Base-by-base conservation (phyloP, 2,113 vertebrate genomes). In the Actinemys pallida region DNA sequence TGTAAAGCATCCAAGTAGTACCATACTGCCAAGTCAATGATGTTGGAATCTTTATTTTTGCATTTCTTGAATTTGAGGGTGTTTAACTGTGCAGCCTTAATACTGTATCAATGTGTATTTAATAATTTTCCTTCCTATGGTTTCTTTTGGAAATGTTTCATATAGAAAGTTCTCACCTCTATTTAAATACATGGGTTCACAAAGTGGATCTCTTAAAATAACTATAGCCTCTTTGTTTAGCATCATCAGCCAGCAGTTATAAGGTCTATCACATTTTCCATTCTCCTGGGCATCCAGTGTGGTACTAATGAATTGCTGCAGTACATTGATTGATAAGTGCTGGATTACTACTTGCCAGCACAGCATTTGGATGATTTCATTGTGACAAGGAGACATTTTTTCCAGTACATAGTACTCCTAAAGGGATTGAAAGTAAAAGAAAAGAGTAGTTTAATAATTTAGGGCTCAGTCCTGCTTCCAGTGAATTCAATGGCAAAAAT, bases 181-280 rank as follows among this genome's bases (percentile, higher is more conserved):
- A 80, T 87, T 91, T 94, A 89, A 93, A 82, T 54, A 22, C 87
- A 69, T 1, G 12, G 16, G 25, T 69, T 47, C 53, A 80, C 82
- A 94, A 72, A 96, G 31, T 16, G 31, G 93, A n/a, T 84, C 35
- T 89, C 87, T 91, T 80, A 93, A 95, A 97, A 97, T 94, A 97
- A 91, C 84, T 11, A 9, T 87, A 89, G 39, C 50, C 54, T 88
- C 95, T 96, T 53, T 81, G 85, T 92, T 96, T 93, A 90, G 95
- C 93, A 90, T 95, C 69, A 86, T 94, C 95, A 95, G 86, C 90
- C 83, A 39, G 85, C 90, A 91, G 87, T 86, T 72, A 56, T 10
- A 84, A 87, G 95, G 83, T 94, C 31, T 97, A 95, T 97, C 93
- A 94, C 96, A 95, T 98, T 97, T 97, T 97, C 96, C 97, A 95